Percentiles rank a stretch among this genome's conserved stretches.
Conservation (phyloP, 2,113 vertebrate genomes). For the Salvelinus namaycush region DNA sequence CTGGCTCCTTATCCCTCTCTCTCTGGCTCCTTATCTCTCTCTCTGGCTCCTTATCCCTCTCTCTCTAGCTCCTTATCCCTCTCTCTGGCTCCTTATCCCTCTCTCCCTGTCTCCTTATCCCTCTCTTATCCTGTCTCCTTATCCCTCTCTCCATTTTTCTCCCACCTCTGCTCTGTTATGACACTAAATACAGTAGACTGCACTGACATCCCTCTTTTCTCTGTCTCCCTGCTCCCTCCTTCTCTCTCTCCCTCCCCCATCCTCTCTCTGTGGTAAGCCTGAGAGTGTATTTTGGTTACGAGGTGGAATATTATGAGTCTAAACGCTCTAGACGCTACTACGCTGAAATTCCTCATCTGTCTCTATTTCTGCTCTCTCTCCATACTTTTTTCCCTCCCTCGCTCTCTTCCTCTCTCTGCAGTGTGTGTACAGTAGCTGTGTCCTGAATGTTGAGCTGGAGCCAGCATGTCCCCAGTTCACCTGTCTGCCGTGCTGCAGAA, state of each 20-base stretch:
- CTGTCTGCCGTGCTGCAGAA: conserved; percentile 42
- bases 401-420: background rate
- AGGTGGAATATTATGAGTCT: conserved; percentile 4
- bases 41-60: too few species aligned
- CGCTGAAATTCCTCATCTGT: background rate
- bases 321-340: background rate
- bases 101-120: background rate
- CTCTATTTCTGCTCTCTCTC: background rate
- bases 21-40: too few species aligned
- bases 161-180: background rate
- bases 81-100: background rate
- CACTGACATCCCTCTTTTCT: background rate
- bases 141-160: background rate
- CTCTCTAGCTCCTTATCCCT: too few species aligned
- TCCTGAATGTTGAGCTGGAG: conserved; percentile 25
- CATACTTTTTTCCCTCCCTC: background rate
- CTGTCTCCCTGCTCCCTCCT: background rate
- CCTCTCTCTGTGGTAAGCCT: conserved; percentile 1
- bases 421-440: conserved; percentile 5
- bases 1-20: too few species aligned
- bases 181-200: background rate
- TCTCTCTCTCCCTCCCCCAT: background rate
- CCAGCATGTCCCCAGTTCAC: conserved; percentile 51
- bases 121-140: background rate
- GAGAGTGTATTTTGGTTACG: conserved; percentile 4